Percentiles rank a stretch among this genome's conserved stretches.
Evolutionary conservation across 2,888 invertebrate species (phyloP).

Genomic region (Sphinx pinastri): DNA sequence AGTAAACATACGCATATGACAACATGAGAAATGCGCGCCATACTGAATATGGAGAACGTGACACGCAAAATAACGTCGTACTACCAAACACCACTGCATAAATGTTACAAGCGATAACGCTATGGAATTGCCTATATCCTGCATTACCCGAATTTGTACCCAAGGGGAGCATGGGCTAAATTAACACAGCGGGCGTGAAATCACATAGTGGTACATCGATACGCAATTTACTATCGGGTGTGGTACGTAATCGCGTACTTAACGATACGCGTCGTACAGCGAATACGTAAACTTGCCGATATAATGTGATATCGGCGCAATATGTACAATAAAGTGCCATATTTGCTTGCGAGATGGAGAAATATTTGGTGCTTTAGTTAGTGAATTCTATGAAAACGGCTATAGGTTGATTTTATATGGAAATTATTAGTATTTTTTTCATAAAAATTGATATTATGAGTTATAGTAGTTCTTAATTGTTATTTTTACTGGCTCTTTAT

Average conservation of each 20-base stretch:
- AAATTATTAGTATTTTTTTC: too few relatives aligned
- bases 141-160: slow-evolving; percentile 16
- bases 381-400: not conserved
- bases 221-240: slow-evolving; percentile 57
- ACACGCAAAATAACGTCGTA: not conserved
- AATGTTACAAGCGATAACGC: slow-evolving; percentile 1
- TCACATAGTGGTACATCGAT: slow-evolving; percentile 60
- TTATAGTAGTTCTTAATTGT: too few relatives aligned
- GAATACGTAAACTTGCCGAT: slow-evolving; percentile 47
- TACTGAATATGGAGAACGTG: too few relatives aligned
- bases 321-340: slow-evolving; percentile 18
- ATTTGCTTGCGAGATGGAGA: slow-evolving; percentile 16
- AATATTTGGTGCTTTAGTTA: not conserved
- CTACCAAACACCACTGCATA: not conserved
- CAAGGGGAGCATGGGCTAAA: slow-evolving; percentile 53
- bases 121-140: not conserved
- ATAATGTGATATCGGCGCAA: slow-evolving; percentile 23
- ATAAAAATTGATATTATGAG: too few relatives aligned
- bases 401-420: not conserved
- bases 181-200: slow-evolving; percentile 61
- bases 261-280: slow-evolving; percentile 44
- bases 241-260: slow-evolving; percentile 42
- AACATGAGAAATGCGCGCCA: too few relatives aligned
- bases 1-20: too few relatives aligned
- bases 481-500: too few relatives aligned